Evolutionary conservation across 2,888 invertebrate species (phyloP).

Genomic region (Dexiosoma caninum): DNA sequence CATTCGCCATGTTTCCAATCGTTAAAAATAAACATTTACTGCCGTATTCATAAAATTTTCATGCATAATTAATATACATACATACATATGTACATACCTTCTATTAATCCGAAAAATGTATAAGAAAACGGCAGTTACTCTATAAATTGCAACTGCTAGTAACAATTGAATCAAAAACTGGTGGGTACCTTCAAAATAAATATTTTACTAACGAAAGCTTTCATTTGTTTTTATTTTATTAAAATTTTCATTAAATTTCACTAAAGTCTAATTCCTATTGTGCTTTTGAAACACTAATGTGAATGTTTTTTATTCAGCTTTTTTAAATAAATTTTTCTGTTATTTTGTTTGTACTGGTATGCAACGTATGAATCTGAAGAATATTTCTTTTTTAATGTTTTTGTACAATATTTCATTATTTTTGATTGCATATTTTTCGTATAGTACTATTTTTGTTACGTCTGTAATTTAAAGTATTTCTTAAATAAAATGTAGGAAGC

Average conservation of each 20-base stretch:
- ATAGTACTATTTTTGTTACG: background rate
- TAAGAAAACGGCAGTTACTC: too few species aligned
- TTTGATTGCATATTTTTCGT: too few species aligned
- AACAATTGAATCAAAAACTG: constrained; percentile 20
- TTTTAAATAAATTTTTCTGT: background rate
- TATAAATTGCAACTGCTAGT: background rate
- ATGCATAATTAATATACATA: background rate
- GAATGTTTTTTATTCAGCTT: background rate
- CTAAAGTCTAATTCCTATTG: background rate
- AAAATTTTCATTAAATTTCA: background rate
- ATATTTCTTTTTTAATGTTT: background rate
- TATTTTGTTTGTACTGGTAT: background rate
- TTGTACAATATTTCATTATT: background rate
- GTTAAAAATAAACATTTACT: too few species aligned
- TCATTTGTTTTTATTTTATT: background rate
- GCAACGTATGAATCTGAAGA: background rate
- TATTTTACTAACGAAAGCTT: background rate
- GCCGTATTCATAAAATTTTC: too few species aligned
- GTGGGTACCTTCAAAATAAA: constrained; percentile 31
- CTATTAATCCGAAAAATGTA: too few species aligned
- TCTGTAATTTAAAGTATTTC: too few species aligned
- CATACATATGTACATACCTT: too few species aligned
- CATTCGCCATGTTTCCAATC: too few species aligned
- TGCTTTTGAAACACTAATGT: background rate
- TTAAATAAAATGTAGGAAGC: too few species aligned